Evolutionary conservation across 2,113 vertebrate species (phyloP).

Genomic region (Phainopepla nitens): DNA sequence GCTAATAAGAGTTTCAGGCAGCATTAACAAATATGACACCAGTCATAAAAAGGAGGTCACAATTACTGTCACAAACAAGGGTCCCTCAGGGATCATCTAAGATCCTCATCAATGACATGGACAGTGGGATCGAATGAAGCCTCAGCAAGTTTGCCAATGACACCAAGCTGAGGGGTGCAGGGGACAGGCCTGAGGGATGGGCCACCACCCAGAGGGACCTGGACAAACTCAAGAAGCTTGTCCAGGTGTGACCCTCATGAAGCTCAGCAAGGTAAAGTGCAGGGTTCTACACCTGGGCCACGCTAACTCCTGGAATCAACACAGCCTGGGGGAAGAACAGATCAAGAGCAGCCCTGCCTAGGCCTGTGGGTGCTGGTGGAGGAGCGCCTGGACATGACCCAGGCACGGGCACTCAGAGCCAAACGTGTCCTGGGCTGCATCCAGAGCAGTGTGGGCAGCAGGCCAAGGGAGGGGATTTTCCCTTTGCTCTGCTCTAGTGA

Average conservation of each 20-base stretch:
- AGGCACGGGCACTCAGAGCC: rapidly evolving
- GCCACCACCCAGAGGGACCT: not conserved
- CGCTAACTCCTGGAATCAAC: rapidly evolving
- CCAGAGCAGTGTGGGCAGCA: not conserved
- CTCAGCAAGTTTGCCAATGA: not conserved
- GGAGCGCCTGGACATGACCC: not conserved
- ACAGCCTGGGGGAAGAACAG: too few species aligned
- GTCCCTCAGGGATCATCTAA: not conserved
- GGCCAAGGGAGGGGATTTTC: not conserved
- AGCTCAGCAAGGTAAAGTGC: not conserved
- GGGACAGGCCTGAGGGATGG: not conserved
- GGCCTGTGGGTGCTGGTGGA: not conserved
- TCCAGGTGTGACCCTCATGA: not conserved
- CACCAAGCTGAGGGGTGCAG: not conserved
- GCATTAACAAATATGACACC: not conserved
- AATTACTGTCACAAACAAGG: not conserved
- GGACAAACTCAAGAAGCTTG: not conserved
- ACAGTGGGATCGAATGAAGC: not conserved
- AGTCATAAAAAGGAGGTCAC: not conserved
- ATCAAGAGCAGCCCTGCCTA: not conserved
- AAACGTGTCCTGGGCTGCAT: rapidly evolving
- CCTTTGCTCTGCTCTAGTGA: not conserved
- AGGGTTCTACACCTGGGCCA: not conserved
- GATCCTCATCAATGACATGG: not conserved
- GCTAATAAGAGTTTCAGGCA: not conserved